Conservation (phyloP, 2,888 invertebrate genomes). For the Idaea aversata region DNA sequence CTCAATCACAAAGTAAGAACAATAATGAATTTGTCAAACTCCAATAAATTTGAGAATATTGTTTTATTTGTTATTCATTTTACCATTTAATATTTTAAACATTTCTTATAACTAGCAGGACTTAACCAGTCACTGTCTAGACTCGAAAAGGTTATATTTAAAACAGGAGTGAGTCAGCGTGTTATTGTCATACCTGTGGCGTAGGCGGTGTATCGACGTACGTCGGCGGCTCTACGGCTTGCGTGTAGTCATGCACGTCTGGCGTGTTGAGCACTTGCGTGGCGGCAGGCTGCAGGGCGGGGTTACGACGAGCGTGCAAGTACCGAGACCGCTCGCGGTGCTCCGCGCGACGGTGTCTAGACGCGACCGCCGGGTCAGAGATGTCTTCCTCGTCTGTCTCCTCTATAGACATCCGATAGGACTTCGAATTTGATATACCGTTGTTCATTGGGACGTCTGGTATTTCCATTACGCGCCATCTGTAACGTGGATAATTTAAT, state of each 20-base stretch:
- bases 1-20: no score
- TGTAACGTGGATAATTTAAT: slow-evolving; percentile 45
- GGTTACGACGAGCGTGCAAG: slow-evolving; percentile 48
- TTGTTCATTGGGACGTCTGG: slow-evolving; percentile 70
- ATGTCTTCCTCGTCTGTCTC: slow-evolving; percentile 85
- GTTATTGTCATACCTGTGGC: slow-evolving; percentile 4
- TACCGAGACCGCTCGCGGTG: slow-evolving; percentile 90
- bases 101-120: no score
- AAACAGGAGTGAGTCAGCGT: no score
- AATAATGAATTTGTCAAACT: no score
- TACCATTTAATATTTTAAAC: no score
- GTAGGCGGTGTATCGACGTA: slow-evolving; percentile 14
- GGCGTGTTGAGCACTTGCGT: slow-evolving; percentile 1
- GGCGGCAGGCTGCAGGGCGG: slow-evolving; percentile 42
- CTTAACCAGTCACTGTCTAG: no score
- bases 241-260: slow-evolving; percentile 48
- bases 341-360: slow-evolving; percentile 89
- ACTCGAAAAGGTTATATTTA: no score
- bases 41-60: no score
- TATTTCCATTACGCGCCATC: slow-evolving; percentile 87
- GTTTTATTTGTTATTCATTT: no score
- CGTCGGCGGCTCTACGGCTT: slow-evolving; percentile 69
- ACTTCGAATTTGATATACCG: slow-evolving; percentile 51
- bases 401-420: slow-evolving; percentile 44
- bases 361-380: slow-evolving; percentile 85